Base-by-base conservation (phyloP, 2,888 invertebrate genomes). In the Ditylenchus weischeri region DNA sequence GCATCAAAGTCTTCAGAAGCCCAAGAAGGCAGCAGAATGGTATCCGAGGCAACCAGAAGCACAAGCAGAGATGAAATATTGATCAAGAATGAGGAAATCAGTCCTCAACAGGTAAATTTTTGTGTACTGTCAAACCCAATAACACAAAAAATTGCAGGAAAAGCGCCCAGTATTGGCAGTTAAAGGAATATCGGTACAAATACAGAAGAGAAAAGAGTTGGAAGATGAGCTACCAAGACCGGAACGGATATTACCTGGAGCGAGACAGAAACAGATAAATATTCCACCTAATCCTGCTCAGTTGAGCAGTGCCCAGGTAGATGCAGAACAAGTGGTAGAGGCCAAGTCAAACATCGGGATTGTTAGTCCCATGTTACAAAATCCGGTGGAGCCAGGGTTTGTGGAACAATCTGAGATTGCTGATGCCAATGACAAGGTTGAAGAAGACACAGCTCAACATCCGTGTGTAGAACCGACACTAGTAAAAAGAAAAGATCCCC, bases 351-450 rank as follows among this genome's bases (percentile, higher is more conserved):
- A 57, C 13, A 57, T 67, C 38, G 67, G 67, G 18, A 60, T 67
- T 29, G 67, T 67, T 48, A 67, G 66, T 57, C 67, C 67, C 36
- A 67, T 67, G 67, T 18, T 57, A 18, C 65, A 67, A 23, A 58
- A 67, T 21, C 54, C 54, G 54, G 43, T 43, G 43, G 15, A 43
- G 11, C 43, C 11, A 43, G 65, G 43, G 5, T 43, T 43, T 43
- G 43, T 43, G 8, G 8, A 43, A 8, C 43, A 43, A 65, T 29
- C 29, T 15, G 19, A 8, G 10, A n/a, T 11, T 38, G 29, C 23
- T 10, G 19, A n/a, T n/a, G n/a, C n/a, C n/a, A n/a, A n/a, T n/a
- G n/a, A 47, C 23, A 61, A 47, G 15, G 18, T 19, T 23, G 48
- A 21, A 35, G 48, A 21, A 35, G 36, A 60, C 7, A 19, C 29